These are phyloP conservation scores for Axinella damicornis DNA, from an alignment of 37 sponge, comb jelly and placozoan species.

Conservation along the genomic window DNA sequence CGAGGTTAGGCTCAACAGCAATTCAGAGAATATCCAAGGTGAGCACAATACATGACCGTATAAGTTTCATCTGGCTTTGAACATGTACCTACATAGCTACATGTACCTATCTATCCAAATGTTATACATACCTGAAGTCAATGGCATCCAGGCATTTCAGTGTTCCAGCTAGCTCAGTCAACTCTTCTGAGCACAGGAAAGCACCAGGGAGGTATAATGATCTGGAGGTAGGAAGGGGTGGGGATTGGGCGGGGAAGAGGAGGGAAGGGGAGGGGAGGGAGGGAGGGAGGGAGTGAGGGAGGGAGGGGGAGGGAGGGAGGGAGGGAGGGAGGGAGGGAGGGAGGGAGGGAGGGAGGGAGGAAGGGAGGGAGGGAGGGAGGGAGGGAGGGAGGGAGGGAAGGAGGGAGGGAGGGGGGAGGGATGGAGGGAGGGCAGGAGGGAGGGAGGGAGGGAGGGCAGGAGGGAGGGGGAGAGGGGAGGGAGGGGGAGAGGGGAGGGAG, in stretches of 20 bases:
- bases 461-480: neutral
- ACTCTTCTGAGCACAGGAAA: conserved; percentile 61
- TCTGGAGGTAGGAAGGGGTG: too few relatives aligned
- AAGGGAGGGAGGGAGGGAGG: neutral
- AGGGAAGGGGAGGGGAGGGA: neutral
- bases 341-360: neutral
- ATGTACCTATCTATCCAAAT: too few relatives aligned
- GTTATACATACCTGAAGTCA: too few relatives aligned
- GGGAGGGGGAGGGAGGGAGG: neutral
- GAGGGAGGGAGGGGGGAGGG: conserved; percentile 47
- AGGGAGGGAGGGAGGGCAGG: neutral
- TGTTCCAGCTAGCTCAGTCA: conserved; percentile 74
- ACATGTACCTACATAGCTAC: too few relatives aligned
- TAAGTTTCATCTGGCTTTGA: too few relatives aligned
- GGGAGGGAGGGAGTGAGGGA: neutral
- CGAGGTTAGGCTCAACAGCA: too few relatives aligned
- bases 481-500: neutral
- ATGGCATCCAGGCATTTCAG: too few relatives aligned
- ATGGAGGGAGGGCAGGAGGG: conserved; percentile 58
- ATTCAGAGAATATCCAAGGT: too few relatives aligned
- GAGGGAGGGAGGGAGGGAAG: conserved; percentile 4
- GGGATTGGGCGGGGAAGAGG: neutral
- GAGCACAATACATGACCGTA: too few relatives aligned
- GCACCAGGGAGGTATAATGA: conserved; percentile 48
- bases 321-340: too few relatives aligned